These are phyloP conservation scores for Melanerpes aurifrons DNA, from an alignment of 2,113 vertebrate genomes.

Conservation along the genomic window DNA sequence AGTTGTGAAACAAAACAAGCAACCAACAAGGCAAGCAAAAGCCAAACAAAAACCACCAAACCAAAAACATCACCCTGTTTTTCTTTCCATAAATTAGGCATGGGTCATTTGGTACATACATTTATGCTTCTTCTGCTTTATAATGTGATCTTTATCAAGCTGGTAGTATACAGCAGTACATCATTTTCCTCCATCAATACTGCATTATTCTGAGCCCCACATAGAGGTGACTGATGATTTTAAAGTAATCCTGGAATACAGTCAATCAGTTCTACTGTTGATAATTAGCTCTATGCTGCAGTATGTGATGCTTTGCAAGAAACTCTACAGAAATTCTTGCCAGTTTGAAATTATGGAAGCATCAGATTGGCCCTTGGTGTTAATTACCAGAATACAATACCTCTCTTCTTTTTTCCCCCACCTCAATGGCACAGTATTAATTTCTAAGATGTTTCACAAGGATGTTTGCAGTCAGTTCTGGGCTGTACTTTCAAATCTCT, in stretches of 20 bases:
- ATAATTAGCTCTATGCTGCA: background rate
- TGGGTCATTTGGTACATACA: background rate
- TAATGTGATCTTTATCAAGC: background rate
- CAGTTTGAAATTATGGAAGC: background rate
- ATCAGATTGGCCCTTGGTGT: background rate
- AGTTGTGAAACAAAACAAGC: background rate
- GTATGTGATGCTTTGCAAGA: background rate
- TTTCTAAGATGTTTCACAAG: background rate
- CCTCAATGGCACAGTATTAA: background rate
- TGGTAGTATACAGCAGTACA: background rate
- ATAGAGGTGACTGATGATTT: background rate
- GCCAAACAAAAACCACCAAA: too few relatives aligned
- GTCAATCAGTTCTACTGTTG: background rate
- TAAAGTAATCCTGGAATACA: background rate
- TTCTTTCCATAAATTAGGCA: background rate
- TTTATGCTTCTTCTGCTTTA: background rate
- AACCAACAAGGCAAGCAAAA: too few relatives aligned
- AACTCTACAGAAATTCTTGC: background rate
- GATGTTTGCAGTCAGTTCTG: rapidly evolving
- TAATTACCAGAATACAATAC: background rate
- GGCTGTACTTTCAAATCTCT: background rate
- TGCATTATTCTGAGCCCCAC: background rate
- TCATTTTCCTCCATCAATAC: background rate
- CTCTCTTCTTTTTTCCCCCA: background rate
- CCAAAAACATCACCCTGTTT: background rate